These are phyloP conservation scores for Diplosoma virens DNA, from an alignment of 23 tunicate species.

Conservation along the genomic window DNA sequence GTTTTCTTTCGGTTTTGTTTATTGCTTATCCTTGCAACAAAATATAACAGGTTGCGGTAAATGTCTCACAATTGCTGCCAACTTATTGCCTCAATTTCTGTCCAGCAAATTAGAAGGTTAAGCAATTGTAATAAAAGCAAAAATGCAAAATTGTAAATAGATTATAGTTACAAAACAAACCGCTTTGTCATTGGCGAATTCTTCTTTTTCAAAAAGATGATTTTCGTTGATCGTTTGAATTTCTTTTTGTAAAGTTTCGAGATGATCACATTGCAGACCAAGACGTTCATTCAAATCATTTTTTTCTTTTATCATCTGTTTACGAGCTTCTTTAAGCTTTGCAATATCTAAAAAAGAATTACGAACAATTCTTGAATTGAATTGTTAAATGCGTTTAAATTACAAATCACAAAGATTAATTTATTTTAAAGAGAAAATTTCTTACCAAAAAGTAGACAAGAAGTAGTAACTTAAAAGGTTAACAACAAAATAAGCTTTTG, in stretches of 20 bases:
- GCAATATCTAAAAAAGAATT: constrained; percentile 1
- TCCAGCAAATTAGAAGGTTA: too few species aligned
- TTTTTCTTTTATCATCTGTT: constrained; percentile 7
- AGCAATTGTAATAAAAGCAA: neutral
- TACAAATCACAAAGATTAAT: too few species aligned
- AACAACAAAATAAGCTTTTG: too few species aligned
- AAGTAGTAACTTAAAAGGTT: too few species aligned
- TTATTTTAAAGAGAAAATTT: too few species aligned
- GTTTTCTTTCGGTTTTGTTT: too few species aligned
- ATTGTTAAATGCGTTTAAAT: too few species aligned
- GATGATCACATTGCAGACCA: constrained; percentile 2
- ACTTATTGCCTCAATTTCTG: too few species aligned
- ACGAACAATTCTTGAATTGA: neutral
- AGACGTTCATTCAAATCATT: neutral
- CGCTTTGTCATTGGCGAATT: constrained; percentile 26
- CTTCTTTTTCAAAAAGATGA: constrained; percentile 30
- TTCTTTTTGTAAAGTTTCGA: constrained; percentile 8
- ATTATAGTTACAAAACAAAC: constrained; percentile 6
- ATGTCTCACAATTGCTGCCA: too few species aligned
- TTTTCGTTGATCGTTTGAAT: neutral
- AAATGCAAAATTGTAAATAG: neutral
- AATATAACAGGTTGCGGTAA: too few species aligned
- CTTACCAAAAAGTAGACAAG: too few species aligned
- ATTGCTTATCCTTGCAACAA: too few species aligned
- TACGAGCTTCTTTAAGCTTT: neutral